Percentiles rank a stretch among this genome's conserved stretches.
phyloP scores from a whole-genome alignment of 2,113 vertebrate species.

The Macroglossus sobrinus region DNA sequence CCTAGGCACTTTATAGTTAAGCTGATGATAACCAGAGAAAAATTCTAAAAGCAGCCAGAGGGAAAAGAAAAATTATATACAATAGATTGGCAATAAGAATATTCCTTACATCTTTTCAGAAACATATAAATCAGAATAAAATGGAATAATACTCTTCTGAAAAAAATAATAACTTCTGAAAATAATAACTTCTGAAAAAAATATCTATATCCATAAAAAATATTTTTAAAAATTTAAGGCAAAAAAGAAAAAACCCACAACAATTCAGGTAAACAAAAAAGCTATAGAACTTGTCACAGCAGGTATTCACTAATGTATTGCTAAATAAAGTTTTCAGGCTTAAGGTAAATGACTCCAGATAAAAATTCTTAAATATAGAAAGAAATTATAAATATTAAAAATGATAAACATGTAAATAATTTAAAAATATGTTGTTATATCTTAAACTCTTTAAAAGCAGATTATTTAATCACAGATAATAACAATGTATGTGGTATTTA shows the following conservation, averaged over 20 bases:
- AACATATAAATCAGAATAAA: background rate
- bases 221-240: background rate
- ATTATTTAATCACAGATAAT: background rate
- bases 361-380: background rate
- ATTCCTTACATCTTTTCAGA: background rate
- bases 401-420: background rate
- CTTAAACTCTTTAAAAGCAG: background rate
- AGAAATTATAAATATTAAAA: background rate
- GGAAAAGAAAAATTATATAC: background rate
- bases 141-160: background rate
- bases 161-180: no score
- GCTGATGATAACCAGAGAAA: background rate
- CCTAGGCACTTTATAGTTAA: background rate
- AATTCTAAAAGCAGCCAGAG: background rate
- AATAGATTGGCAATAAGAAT: background rate
- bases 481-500: background rate
- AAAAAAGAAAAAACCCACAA: background rate
- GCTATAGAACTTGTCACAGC: background rate
- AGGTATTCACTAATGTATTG: background rate
- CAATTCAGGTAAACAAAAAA: background rate
- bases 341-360: background rate
- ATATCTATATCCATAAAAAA: background rate
- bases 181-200: no score
- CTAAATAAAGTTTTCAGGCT: background rate
- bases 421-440: background rate